Evolutionary conservation across 2,113 vertebrate genomes (phyloP), one percentile per base, ranked within the genome.

Genomic region (Apus apus): DNA sequence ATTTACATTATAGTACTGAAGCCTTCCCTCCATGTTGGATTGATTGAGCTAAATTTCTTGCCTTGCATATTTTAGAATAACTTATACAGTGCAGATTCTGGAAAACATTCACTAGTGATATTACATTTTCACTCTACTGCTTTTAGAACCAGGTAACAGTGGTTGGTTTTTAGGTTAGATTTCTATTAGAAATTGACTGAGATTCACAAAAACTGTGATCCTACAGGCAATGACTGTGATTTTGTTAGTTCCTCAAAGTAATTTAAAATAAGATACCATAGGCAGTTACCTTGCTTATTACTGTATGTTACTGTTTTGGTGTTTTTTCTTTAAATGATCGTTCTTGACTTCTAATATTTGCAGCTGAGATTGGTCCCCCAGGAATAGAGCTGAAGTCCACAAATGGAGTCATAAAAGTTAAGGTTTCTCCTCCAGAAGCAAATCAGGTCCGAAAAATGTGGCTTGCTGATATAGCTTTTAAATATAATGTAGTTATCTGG

Each of bases 321-420:
- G 8, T 5, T 43, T 73, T 89, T 67, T 57, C 70, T 87, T 56
- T 12, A 50, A 72, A 13, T 3, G 18, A 17, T 43, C 9, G 25
- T 38, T 1, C 34, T 90, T 48, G 20, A 50, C 10, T 79, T 92
- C 65, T 23, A 14, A 50, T 76, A n/a, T 94, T 92, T 75, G 27
- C 95, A 98, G 98, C 98, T 92, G 65, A 89, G 3, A 96, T 98
- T 3, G 97, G 98, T 40, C 97, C 98, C 32, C 98, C 98, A 32
- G 85, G 53, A 30, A 53, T 98, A 25, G 72, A 61, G 16, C 70
- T 98, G 79, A 87, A 98, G 85, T 94, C 97, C 36, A 84, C 73
- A 94, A 88, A 98, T 56, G 97, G 95, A 51, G 83, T 79, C 2
- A 45, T 98, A 58, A 80, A 79, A 77, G 25, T 98, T 11, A 87